These are phyloP conservation scores for Plusia festucae DNA, from an alignment of 2,888 invertebrate species.

Conservation along the genomic window DNA sequence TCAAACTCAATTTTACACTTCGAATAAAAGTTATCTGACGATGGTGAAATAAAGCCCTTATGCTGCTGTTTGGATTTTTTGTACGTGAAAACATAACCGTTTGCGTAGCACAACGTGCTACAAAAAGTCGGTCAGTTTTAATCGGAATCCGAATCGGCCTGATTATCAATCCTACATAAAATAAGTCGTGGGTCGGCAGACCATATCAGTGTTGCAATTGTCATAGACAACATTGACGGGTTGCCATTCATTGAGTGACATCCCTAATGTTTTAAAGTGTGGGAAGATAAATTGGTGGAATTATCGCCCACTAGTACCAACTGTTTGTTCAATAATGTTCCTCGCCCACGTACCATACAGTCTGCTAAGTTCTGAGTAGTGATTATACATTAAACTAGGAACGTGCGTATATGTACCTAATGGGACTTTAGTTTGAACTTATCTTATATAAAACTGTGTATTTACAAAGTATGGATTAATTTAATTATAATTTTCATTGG, in stretches of 20 bases:
- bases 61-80: no score
- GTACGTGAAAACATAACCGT: no score
- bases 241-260: background rate
- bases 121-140: no score
- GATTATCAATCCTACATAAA: no score
- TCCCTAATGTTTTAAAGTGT: slow-evolving; percentile 9
- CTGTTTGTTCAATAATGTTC: slow-evolving; percentile 6
- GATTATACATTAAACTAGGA: slow-evolving; percentile 2
- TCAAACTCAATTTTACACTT: no score
- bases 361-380: slow-evolving; percentile 6
- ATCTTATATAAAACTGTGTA: background rate
- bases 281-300: slow-evolving; percentile 25
- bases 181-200: no score
- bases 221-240: background rate
- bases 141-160: no score
- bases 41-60: no score
- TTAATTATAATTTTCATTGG: no score
- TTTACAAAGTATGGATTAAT: no score
- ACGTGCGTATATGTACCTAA: background rate
- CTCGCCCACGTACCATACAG: slow-evolving; percentile 5
- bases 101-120: no score
- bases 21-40: no score
- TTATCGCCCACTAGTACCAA: slow-evolving; percentile 20
- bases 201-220: background rate
- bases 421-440: background rate